Base-by-base conservation (phyloP, 1,140 invertebrate species). In the Lasaia peninsularis region DNA sequence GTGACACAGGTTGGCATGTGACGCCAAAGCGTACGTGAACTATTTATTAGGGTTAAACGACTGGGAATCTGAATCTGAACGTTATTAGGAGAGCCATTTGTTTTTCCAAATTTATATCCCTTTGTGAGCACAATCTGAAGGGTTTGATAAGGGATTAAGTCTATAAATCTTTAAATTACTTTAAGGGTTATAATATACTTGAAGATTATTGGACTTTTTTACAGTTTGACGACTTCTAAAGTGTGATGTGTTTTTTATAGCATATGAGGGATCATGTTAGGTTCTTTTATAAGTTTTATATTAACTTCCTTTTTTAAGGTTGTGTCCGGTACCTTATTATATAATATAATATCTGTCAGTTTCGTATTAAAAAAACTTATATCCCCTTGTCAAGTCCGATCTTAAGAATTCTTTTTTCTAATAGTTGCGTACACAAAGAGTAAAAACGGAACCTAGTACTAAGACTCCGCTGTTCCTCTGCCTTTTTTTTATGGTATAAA, bases 1-100 rank as follows among this genome's bases (percentile, higher is more conserved):
- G 16, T 9, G 8, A 16, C 16, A 44, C 37, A 44, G 37, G 37
- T 44, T 44, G 37, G 37, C 16, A 18, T 20, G 37, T 18, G 37
- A 44, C 37, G 18, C 9, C 37, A 18, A 2, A 20, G 37, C 37
- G 37, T 44, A 44, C 37, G 37, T 44, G 16, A 44, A 44, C 37
- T 44, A 44, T 44, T 44, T 44, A 44, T 44, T 44, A 20, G 37
- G 37, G 37, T 44, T 44, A 44, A 44, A 44, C 37, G 37, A 44
- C 18, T 44, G 9, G 16, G 18, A 44, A 44, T 44, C 37, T 44
- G 37, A 44, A 44, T 44, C 37, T 44, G 37, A 44, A 48, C 20
- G 40, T 48, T 48, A 48, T 48, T 48, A n/a, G 40, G 40, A 16
- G 20, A 20, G 40, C 40, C 40, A 48, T 48, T 21, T 48, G 40